These are phyloP conservation scores for Coenonympha glycerion DNA, from an alignment of 2,888 invertebrate genomes.

Conservation along the genomic window DNA sequence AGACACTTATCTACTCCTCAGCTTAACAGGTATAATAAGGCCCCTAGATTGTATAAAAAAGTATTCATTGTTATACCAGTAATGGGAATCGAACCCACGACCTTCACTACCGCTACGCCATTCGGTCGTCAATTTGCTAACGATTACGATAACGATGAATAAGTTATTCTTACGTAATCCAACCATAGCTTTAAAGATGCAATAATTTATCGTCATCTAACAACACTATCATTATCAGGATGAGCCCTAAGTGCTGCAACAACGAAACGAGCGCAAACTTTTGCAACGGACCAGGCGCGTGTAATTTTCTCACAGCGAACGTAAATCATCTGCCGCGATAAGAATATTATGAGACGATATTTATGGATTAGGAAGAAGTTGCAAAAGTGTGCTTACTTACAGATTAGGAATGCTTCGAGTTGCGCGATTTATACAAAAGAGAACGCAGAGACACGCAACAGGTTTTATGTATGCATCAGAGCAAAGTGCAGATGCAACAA, in stretches of 20 bases:
- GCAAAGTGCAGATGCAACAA: constrained; percentile 41
- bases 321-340: constrained; percentile 11
- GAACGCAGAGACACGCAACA: constrained; percentile 41
- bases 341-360: constrained; percentile 8
- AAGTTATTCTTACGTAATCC: too few relatives aligned
- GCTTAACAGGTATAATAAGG: too few relatives aligned
- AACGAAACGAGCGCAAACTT: constrained; percentile 6
- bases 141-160: too few relatives aligned
- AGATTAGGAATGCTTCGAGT: neutral
- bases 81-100: too few relatives aligned
- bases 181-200: neutral
- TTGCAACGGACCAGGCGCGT: constrained; percentile 8
- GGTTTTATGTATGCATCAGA: constrained; percentile 47
- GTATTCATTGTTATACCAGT: too few relatives aligned
- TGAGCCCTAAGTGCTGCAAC: constrained; percentile 1
- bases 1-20: too few relatives aligned
- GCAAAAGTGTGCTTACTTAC: constrained; percentile 9
- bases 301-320: constrained; percentile 2
- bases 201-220: neutral
- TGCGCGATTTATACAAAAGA: constrained; percentile 20
- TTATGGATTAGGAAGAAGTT: constrained; percentile 21
- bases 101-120: too few relatives aligned
- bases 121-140: too few relatives aligned
- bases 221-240: neutral
- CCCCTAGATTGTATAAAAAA: too few relatives aligned